Evolutionary conservation across 1,140 invertebrate species (phyloP).

Genomic region (Chlorops oryzae): DNA sequence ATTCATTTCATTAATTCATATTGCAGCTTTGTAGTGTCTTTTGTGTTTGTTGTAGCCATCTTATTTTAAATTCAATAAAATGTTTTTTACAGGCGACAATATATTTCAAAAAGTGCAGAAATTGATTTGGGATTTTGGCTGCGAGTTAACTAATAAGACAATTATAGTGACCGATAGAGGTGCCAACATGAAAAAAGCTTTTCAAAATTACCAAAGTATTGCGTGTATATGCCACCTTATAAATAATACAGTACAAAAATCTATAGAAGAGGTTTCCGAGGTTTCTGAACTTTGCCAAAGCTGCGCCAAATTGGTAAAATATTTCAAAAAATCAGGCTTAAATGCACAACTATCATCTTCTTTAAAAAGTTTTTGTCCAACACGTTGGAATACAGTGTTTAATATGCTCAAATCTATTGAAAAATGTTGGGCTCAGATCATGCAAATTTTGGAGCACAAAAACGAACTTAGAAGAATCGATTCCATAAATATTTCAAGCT

Average conservation of each 20-base stretch:
- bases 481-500: conserved; percentile 9
- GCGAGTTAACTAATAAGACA: conserved; percentile 10
- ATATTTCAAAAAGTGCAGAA: conserved; percentile 3
- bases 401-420: conserved; percentile 14
- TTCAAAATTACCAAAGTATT: conserved; percentile 9
- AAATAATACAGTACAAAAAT: conserved; percentile 15
- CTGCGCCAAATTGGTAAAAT: conserved; percentile 11
- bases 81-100: conserved; percentile 6
- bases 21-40: too few relatives aligned
- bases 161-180: conserved; percentile 16
- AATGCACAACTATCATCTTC: conserved; percentile 4
- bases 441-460: not conserved
- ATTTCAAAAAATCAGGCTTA: conserved; percentile 11
- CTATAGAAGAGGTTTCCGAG: conserved; percentile 5
- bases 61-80: conserved; percentile 5
- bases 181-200: conserved; percentile 13
- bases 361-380: conserved; percentile 16
- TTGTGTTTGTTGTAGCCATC: not conserved
- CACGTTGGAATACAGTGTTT: conserved; percentile 15
- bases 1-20: too few relatives aligned
- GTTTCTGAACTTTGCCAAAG: not conserved
- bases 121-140: conserved; percentile 12
- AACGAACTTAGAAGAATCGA: conserved; percentile 5
- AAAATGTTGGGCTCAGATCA: conserved; percentile 6
- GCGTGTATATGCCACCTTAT: conserved; percentile 13